These are phyloP conservation scores for Sebastes glaucus DNA, from an alignment of 2,797 vertebrate species.

Conservation along the genomic window DNA sequence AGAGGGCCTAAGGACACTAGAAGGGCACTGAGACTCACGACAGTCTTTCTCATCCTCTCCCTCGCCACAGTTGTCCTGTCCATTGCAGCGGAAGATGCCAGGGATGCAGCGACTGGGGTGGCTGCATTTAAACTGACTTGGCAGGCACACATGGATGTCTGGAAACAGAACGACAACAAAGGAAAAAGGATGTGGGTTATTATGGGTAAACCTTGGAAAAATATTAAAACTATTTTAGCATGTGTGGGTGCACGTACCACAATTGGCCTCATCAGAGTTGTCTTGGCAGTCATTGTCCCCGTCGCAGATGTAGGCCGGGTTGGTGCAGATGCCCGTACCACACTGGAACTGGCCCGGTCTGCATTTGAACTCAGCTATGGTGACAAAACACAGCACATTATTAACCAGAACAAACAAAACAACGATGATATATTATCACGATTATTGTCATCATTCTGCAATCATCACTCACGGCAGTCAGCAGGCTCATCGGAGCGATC, in stretches of 20 bases:
- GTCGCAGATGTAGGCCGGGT: conserved; percentile 95
- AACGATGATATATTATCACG: background rate
- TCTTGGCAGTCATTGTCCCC: conserved; percentile 96
- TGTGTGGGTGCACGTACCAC: conserved; percentile 78
- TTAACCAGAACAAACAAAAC: background rate
- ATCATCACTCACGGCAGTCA: conserved; percentile 89
- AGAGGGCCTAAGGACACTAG: background rate
- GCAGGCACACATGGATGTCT: conserved; percentile 98
- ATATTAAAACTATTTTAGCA: background rate
- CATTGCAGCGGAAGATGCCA: conserved; percentile 97
- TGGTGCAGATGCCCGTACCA: conserved; percentile 92
- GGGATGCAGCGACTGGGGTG: conserved; percentile 98
- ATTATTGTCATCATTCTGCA: background rate
- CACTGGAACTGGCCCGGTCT: conserved; percentile 95
- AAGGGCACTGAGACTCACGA: conserved; percentile 83
- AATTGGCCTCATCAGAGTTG: conserved; percentile 95
- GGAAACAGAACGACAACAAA: conserved; percentile 14
- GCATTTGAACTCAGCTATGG: conserved; percentile 92
- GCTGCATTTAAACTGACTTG: conserved; percentile 97
- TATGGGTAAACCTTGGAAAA: background rate
- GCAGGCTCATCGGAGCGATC: conserved; percentile 93
- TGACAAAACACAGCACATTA: conserved; percentile 8
- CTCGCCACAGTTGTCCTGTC: conserved; percentile 97
- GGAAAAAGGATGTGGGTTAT: background rate
- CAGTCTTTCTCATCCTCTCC: conserved; percentile 98